These are phyloP conservation scores for Drosophila borealis DNA, from an alignment of 2,888 invertebrate species.

Conservation along the genomic window DNA sequence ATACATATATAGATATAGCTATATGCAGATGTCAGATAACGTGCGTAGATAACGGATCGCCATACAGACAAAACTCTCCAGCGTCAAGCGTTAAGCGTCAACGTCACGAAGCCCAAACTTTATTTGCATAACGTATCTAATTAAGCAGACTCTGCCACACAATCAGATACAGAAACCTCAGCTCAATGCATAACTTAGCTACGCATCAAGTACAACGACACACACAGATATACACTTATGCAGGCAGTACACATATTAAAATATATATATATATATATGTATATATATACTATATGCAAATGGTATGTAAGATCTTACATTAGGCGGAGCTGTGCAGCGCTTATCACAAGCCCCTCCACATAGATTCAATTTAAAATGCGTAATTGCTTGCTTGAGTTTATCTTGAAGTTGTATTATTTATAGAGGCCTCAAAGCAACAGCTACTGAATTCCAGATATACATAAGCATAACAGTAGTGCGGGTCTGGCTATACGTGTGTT, in stretches of 20 bases:
- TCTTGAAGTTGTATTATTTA: conserved; percentile 45
- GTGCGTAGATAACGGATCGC: conserved; percentile 54
- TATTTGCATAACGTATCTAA: conserved; percentile 75
- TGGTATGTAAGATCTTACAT: conserved; percentile 10
- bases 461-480: conserved; percentile 22
- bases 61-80: conserved; percentile 28
- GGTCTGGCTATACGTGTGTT: conserved; percentile 1
- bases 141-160: conserved; percentile 45
- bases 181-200: conserved; percentile 48
- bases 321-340: neutral
- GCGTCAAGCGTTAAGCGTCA: conserved; percentile 39
- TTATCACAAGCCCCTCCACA: conserved; percentile 21
- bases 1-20: conserved; percentile 8
- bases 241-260: neutral
- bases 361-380: conserved; percentile 50
- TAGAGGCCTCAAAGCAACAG: conserved; percentile 26
- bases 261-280: neutral
- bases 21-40: conserved; percentile 54
- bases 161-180: conserved; percentile 35
- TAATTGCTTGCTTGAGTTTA: conserved; percentile 43
- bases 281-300: neutral
- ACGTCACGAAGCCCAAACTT: conserved; percentile 40
- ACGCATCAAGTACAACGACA: conserved; percentile 16
- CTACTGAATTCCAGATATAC: conserved; percentile 11
- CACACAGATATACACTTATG: neutral